Evolutionary conservation across 2,888 invertebrate genomes (phyloP).

Genomic region (Luffia ferchaultella): DNA sequence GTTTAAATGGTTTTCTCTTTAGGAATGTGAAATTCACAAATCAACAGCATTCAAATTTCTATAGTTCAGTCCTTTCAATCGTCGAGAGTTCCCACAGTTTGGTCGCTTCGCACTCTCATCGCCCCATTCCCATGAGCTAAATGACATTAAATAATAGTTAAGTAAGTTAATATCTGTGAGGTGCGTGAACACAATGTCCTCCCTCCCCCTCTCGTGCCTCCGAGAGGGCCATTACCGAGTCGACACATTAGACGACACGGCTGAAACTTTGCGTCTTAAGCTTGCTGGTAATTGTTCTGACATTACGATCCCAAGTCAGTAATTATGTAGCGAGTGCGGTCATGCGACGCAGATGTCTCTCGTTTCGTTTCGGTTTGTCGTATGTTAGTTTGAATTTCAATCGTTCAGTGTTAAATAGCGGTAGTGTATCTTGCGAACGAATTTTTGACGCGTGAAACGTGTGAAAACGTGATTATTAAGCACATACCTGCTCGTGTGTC

Average conservation of each 20-base stretch:
- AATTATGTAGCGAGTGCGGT: conserved; percentile 32
- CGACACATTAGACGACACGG: conserved; percentile 36
- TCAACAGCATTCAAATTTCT: not conserved
- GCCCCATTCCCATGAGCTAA: conserved; percentile 39
- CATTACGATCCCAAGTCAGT: conserved; percentile 35
- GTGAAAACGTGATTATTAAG: too few species aligned
- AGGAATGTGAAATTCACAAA: not conserved
- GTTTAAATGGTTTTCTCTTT: not conserved
- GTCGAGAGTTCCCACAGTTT: conserved; percentile 37
- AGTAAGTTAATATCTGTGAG: conserved; percentile 43
- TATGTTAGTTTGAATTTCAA: not conserved
- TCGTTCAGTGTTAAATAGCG: not conserved
- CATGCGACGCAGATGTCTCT: not conserved
- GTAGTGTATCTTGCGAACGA: too few species aligned
- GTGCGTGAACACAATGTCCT: conserved; percentile 29
- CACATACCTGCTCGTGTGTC: too few species aligned
- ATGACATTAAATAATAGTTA: conserved; percentile 54
- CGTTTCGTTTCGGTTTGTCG: not conserved
- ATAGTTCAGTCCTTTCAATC: not conserved
- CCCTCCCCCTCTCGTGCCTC: conserved; percentile 18
- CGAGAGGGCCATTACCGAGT: conserved; percentile 35
- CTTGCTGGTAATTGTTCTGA: conserved; percentile 36
- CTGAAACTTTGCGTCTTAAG: conserved; percentile 28
- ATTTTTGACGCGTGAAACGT: too few species aligned
- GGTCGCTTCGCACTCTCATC: conserved; percentile 19